Conservation (phyloP, 1,140 invertebrate species). For the Meloidogyne floridensis region DNA sequence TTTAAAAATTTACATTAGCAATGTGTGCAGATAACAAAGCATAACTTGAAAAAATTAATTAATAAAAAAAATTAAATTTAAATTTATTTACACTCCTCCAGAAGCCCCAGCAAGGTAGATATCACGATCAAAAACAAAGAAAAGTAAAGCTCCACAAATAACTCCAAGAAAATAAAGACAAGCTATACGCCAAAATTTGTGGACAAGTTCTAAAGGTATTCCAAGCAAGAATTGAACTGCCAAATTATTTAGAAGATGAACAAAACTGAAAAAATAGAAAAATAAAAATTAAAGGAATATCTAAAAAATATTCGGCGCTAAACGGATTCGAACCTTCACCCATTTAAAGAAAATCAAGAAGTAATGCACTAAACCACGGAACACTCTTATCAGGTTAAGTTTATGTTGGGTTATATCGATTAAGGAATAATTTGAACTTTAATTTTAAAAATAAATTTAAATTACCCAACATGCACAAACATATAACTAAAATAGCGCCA, state of each 20-base stretch:
- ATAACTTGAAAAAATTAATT: constrained; percentile 70
- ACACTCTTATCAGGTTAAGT: too few species aligned
- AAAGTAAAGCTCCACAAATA: constrained; percentile 47
- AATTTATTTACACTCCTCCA: constrained; percentile 79
- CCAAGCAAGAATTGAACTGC: constrained; percentile 88
- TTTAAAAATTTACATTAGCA: constrained; percentile 75
- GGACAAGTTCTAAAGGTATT: constrained; percentile 90
- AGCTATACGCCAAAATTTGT: constrained; percentile 70
- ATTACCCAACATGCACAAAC: constrained; percentile 33
- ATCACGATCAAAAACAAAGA: constrained; percentile 75
- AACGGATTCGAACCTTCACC: too few species aligned
- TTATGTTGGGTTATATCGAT: background rate
- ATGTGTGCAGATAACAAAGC: constrained; percentile 90
- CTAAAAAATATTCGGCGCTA: too few species aligned
- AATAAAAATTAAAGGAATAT: too few species aligned
- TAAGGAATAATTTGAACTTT: background rate
- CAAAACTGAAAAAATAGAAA: constrained; percentile 33
- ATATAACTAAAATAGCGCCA: constrained; percentile 91
- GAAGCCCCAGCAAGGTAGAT: constrained; percentile 89
- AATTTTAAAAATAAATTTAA: background rate
- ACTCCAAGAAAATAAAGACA: constrained; percentile 53
- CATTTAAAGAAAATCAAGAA: too few species aligned
- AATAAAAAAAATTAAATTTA: background rate
- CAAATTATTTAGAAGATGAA: constrained; percentile 85
- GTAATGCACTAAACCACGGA: too few species aligned